Percentiles rank a stretch among this genome's conserved stretches.
Evolutionary conservation across 2,888 invertebrate species (phyloP).

Genomic region (Balanococcus diminutus): DNA sequence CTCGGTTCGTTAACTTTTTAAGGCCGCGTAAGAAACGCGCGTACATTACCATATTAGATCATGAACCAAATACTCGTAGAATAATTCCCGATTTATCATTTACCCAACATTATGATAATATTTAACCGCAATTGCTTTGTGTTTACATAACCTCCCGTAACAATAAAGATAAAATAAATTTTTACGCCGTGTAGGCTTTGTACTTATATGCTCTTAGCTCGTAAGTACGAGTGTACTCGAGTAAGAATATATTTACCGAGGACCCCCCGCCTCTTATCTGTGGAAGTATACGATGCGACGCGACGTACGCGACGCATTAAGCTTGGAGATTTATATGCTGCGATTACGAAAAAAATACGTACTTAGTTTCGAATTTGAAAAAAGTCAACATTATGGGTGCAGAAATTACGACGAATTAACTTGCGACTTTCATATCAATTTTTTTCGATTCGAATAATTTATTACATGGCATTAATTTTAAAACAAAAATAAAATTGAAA

Average conservation of each 20-base stretch:
- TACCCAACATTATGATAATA: conserved; percentile 4
- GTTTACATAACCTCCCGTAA: conserved; percentile 30
- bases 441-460: no score
- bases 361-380: no score
- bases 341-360: no score
- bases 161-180: not conserved
- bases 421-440: no score
- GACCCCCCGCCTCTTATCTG: not conserved
- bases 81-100: conserved; percentile 19
- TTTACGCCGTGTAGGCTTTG: not conserved
- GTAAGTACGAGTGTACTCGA: not conserved
- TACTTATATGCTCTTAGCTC: not conserved
- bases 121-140: conserved; percentile 12
- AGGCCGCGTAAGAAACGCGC: not conserved
- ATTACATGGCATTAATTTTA: no score
- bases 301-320: no score
- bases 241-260: not conserved
- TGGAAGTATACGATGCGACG: not conserved
- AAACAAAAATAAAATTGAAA: no score
- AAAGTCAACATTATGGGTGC: no score
- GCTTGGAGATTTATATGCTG: no score
- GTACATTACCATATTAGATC: conserved; percentile 38
- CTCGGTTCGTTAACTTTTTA: not conserved
- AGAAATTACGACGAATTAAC: no score
- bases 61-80: not conserved